Conservation (phyloP, 2,888 invertebrate genomes). For the Lithophane socia region DNA sequence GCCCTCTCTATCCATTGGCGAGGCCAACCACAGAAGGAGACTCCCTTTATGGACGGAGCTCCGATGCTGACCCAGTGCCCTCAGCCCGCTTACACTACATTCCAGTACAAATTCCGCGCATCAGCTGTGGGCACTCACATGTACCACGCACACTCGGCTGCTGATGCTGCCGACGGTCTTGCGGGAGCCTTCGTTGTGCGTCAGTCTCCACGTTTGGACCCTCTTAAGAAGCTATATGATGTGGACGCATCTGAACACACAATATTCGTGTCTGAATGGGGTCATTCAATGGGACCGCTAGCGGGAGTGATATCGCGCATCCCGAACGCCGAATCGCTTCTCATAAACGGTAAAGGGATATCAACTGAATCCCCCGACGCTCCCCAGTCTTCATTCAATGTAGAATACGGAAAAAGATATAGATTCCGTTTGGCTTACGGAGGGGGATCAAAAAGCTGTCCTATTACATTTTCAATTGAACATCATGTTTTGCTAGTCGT, state of each 20-base stretch:
- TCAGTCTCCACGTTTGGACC: constrained; percentile 91
- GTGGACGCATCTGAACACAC: constrained; percentile 93
- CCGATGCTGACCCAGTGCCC: constrained; percentile 95
- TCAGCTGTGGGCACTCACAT: constrained; percentile 93
- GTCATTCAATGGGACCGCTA: constrained; percentile 89
- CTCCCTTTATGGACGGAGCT: constrained; percentile 95
- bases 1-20: constrained; percentile 95
- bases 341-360: constrained; percentile 92
- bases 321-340: constrained; percentile 88
- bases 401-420: constrained; percentile 91
- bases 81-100: constrained; percentile 93
- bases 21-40: constrained; percentile 92
- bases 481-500: constrained; percentile 92
- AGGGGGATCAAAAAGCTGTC: constrained; percentile 92
- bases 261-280: constrained; percentile 93
- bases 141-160: constrained; percentile 93
- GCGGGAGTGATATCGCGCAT: constrained; percentile 84
- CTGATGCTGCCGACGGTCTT: constrained; percentile 92
- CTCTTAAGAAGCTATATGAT: constrained; percentile 92
- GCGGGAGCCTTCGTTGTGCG: constrained; percentile 93
- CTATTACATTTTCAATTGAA: constrained; percentile 92
- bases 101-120: constrained; percentile 94
- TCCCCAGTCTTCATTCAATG: constrained; percentile 86
- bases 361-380: constrained; percentile 83
- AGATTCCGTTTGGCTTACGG: constrained; percentile 92